Base-by-base conservation (phyloP, 2,888 invertebrate genomes). In the Acrobeloides nanus region DNA sequence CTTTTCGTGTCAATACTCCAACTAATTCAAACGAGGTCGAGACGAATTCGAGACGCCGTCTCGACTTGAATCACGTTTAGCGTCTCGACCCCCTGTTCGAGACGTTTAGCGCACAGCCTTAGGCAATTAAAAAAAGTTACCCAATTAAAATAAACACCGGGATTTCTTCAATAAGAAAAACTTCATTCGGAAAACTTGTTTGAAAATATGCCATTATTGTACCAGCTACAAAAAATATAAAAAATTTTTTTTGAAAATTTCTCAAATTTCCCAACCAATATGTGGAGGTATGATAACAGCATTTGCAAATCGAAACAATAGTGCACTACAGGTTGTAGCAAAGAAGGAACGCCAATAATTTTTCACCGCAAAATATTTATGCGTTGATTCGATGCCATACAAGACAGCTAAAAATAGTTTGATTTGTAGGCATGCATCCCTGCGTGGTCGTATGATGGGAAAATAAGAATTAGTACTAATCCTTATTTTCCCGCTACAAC, bases 281-380 rank as follows among this genome's bases (percentile, higher is more conserved):
- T 60, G 60, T 12, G 51, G 55, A 12, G 60, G 60, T 18, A 64
- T 61, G 23, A 60, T 46, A n/a, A 81, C 68, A 90, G 93, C 63
- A 39, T 60, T 60, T n/a, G 64, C 60, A 31, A 64, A 62, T 26
- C 63, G 59, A 66, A 93, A 95, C 73, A 90, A 86, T 25, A 90
- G 86, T 15, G 93, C 93, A 46, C 90, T 89, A 76, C 89, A 90
- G 25, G 92, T 92, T 0, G 93, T 92, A 0, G 92, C 86, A 75
- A 93, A 93, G 77, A 95, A 95, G 0, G 90, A 92, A 29, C 93
- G 80, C 93, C 93, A 95, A 73, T 95, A 95, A 75, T 93, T 95
- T 48, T 92, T 81, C 1, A 95, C 92, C 7, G 93, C 93, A 77
- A 95, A 95, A 76, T 92, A 95, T 0, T 90, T 92, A 0, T 92